Percentiles rank a stretch among this genome's conserved stretches.
Conservation (phyloP, 2,888 invertebrate species). For the Andrena hattorfiana region DNA sequence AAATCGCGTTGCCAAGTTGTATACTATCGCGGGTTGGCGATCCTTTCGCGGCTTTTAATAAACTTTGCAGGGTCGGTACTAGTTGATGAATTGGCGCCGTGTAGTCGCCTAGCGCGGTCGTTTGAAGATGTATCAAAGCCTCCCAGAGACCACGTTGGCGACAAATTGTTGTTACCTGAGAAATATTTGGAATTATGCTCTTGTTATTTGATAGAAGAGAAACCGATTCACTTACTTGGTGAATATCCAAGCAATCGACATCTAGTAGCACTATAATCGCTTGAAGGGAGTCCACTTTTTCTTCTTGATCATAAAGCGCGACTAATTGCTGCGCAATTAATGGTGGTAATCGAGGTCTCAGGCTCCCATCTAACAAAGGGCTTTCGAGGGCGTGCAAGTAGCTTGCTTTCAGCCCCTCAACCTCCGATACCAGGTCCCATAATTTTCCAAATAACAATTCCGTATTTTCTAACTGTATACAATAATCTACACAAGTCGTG, state of each 20-base stretch:
- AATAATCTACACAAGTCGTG: conserved; percentile 82
- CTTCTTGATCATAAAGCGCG: conserved; percentile 88
- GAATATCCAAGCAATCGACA: conserved; percentile 88
- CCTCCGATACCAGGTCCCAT: conserved; percentile 87
- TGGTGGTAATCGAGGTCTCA: conserved; percentile 87
- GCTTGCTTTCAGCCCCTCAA: conserved; percentile 87
- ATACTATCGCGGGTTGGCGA: conserved; percentile 78
- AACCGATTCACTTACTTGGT: conserved; percentile 85
- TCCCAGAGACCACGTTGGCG: conserved; percentile 89
- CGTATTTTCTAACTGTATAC: conserved; percentile 83
- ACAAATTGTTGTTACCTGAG: conserved; percentile 87
- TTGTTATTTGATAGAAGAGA: not conserved
- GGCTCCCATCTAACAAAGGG: conserved; percentile 86
- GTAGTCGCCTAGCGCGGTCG: conserved; percentile 89
- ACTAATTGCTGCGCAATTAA: conserved; percentile 89
- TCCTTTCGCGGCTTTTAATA: conserved; percentile 78
- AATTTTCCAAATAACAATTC: conserved; percentile 85
- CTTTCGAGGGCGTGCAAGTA: conserved; percentile 89
- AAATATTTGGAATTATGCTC: not conserved
- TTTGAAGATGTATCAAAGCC: conserved; percentile 89
- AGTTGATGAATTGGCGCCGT: conserved; percentile 90
- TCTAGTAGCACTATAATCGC: conserved; percentile 89
- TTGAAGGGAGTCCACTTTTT: conserved; percentile 89
- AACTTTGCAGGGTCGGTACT: conserved; percentile 85
- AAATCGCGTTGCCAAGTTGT: conserved; percentile 91